phyloP scores from a whole-genome alignment of 2,888 invertebrate genomes.

The Aphodius sticticus region DNA sequence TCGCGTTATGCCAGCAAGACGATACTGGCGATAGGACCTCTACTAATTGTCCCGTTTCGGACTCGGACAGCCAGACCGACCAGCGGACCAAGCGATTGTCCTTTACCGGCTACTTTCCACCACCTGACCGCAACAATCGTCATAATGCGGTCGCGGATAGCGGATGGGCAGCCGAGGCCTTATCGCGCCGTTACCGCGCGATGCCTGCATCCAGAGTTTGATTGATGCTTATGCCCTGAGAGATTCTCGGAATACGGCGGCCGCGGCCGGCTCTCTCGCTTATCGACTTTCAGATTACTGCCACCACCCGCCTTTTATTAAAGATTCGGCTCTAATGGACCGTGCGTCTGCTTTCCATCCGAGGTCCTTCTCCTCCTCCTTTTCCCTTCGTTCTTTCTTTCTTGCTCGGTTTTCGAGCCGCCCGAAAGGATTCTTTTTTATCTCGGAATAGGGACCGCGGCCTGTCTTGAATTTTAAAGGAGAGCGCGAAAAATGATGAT shows the following conservation, averaged over 20 bases:
- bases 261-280: conserved; percentile 12
- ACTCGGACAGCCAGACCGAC: not conserved
- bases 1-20: not conserved
- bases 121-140: not conserved
- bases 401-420: conserved; percentile 7
- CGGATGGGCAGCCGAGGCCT: not conserved
- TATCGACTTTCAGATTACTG: conserved; percentile 32
- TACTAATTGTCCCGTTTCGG: not conserved
- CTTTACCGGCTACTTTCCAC: not conserved
- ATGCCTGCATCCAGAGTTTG: conserved; percentile 28
- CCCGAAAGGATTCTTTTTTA: not conserved
- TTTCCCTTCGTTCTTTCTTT: conserved; percentile 9
- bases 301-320: conserved; percentile 28
- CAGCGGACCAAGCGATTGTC: not conserved
- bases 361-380: conserved; percentile 11
- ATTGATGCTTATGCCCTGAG: conserved; percentile 39
- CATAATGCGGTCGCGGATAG: conserved; percentile 10
- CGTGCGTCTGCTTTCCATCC: conserved; percentile 29
- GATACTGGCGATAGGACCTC: not conserved
- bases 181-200: not conserved
- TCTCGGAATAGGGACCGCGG: not conserved
- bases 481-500: not conserved
- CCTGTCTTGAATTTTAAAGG: not conserved
- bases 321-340: conserved; percentile 35
- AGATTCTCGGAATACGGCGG: conserved; percentile 36